Conservation (phyloP, 2,797 vertebrate genomes). For the Lepidocolaptes lacrymiger region DNA sequence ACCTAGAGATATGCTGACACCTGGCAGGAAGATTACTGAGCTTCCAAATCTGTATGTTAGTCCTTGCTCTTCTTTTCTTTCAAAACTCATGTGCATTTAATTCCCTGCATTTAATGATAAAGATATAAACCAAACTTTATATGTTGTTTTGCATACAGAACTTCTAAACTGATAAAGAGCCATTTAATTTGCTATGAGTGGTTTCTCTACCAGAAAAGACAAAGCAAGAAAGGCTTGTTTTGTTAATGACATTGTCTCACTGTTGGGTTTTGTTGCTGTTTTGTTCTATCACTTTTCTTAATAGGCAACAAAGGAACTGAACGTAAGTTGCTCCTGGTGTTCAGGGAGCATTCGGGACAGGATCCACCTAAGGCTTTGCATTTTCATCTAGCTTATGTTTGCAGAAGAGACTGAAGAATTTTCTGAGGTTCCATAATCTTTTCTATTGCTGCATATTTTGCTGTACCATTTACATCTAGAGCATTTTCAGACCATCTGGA, state of each 20-base stretch:
- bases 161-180: neutral
- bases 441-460: neutral
- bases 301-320: neutral
- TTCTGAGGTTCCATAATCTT: neutral
- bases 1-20: neutral
- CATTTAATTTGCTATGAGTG: neutral
- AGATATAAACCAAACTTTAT: neutral
- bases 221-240: neutral
- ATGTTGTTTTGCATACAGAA: neutral
- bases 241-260: neutral
- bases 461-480: conserved; percentile 6
- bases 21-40: neutral
- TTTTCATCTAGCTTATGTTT: neutral
- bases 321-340: neutral
- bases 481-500: conserved; percentile 36
- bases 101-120: neutral
- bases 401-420: neutral
- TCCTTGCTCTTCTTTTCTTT: neutral
- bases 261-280: neutral
- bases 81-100: neutral
- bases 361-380: neutral
- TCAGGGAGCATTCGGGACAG: neutral
- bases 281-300: neutral
- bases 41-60: neutral
- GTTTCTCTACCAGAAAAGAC: neutral